Conservation (phyloP, 2,797 vertebrate genomes). For the Epinephelus malabaricus region DNA sequence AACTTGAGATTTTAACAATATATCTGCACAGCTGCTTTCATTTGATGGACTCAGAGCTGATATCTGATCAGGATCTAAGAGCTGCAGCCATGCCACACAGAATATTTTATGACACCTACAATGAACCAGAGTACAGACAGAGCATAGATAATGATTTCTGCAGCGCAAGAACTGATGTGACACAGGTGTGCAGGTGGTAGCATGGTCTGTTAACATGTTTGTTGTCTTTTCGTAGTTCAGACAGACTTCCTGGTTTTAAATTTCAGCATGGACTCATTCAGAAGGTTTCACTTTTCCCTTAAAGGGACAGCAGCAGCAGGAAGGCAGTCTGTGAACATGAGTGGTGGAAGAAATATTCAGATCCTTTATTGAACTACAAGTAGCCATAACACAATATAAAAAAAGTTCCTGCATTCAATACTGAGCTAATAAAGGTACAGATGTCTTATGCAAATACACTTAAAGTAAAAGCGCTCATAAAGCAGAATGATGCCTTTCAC, state of each 20-base stretch:
- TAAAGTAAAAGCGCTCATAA: neutral
- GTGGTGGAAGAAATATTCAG: no score
- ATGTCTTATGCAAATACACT: neutral
- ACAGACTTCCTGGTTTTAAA: constrained; percentile 67
- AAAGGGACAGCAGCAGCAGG: constrained; percentile 51
- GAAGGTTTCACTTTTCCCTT: constrained; percentile 53
- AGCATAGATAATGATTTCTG: neutral
- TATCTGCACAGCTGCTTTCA: neutral
- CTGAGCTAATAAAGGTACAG: neutral
- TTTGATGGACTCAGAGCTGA: neutral
- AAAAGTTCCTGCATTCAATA: neutral
- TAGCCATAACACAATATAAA: neutral
- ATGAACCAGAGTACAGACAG: neutral
- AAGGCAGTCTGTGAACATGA: neutral
- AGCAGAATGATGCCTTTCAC: neutral
- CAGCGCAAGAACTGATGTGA: neutral
- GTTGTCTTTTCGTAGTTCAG: constrained; percentile 26
- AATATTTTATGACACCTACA: neutral
- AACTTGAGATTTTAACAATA: neutral
- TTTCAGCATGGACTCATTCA: constrained; percentile 31
- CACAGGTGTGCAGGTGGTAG: neutral
- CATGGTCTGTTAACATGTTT: constrained; percentile 32
- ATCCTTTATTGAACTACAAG: no score
- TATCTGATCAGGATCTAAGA: neutral
- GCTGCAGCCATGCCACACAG: constrained; percentile 13